Conservation (phyloP, 1,140 invertebrate genomes). For the Diachasmimorpha longicaudata region DNA sequence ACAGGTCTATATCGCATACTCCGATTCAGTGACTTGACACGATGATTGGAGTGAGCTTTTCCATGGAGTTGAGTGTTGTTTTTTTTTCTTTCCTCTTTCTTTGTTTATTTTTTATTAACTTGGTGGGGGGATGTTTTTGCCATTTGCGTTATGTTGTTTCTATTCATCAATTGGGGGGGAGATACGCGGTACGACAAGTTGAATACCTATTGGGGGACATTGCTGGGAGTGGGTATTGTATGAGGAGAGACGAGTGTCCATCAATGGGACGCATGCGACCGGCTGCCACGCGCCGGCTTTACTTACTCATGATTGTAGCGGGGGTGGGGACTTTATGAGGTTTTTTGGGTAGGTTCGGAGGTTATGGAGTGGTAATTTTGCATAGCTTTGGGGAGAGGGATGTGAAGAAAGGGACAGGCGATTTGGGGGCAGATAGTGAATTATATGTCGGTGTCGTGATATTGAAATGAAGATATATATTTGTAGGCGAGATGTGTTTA, state of each 20-base stretch:
- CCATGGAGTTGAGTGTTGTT: background rate
- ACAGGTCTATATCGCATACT: slow-evolving; percentile 44
- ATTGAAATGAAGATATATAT: too few relatives aligned
- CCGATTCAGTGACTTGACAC: background rate
- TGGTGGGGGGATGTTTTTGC: background rate
- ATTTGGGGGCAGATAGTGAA: too few relatives aligned
- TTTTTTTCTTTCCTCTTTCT: background rate
- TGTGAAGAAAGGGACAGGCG: too few relatives aligned
- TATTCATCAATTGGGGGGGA: background rate
- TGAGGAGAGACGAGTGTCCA: background rate
- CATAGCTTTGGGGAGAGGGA: too few relatives aligned
- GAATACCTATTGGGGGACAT: background rate
- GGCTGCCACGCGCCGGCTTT: slow-evolving; percentile 3
- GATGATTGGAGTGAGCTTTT: background rate
- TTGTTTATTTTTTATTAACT: background rate
- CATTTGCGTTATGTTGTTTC: background rate
- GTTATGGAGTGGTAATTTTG: too few relatives aligned
- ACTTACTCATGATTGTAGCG: background rate
- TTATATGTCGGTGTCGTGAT: too few relatives aligned
- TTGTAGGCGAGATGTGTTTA: too few relatives aligned
- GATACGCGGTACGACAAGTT: background rate
- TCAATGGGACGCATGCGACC: background rate
- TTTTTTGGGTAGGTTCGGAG: background rate
- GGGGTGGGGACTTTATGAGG: background rate
- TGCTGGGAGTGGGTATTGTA: background rate